Evolutionary conservation across 2,113 vertebrate species (phyloP).

Genomic region (Hippolais icterina): DNA sequence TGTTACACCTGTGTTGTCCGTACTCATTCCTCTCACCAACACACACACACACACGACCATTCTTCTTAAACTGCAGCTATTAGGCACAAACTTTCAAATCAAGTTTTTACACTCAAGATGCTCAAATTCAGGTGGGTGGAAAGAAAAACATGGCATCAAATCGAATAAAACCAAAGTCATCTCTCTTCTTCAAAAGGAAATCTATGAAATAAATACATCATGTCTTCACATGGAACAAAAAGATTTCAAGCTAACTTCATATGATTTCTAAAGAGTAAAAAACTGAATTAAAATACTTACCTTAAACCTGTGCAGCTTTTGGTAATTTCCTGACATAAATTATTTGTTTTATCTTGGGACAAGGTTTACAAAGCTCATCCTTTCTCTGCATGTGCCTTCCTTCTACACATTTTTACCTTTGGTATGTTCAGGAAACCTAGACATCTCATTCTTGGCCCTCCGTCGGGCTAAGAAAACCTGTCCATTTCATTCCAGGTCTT

Average conservation of each 20-base stretch:
- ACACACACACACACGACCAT: background rate
- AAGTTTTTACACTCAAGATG: background rate
- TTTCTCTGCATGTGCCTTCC: background rate
- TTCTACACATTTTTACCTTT: background rate
- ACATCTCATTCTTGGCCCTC: background rate
- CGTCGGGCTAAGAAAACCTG: background rate
- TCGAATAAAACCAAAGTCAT: background rate
- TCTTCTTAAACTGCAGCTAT: background rate
- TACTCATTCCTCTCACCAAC: background rate
- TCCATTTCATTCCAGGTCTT: background rate
- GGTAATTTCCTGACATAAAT: background rate
- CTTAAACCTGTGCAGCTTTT: background rate
- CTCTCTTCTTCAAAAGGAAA: background rate
- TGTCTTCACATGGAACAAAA: background rate
- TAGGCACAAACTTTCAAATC: background rate
- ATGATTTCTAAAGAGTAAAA: background rate
- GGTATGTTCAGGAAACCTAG: background rate
- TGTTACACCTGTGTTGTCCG: background rate
- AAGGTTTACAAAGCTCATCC: background rate
- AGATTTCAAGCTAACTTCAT: background rate
- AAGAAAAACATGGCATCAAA: background rate
- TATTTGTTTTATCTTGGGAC: background rate
- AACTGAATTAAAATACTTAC: background rate
- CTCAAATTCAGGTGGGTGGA: background rate
- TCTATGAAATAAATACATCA: background rate